phyloP scores from a whole-genome alignment of 2,888 invertebrate genomes.

The Eulithis prunata region DNA sequence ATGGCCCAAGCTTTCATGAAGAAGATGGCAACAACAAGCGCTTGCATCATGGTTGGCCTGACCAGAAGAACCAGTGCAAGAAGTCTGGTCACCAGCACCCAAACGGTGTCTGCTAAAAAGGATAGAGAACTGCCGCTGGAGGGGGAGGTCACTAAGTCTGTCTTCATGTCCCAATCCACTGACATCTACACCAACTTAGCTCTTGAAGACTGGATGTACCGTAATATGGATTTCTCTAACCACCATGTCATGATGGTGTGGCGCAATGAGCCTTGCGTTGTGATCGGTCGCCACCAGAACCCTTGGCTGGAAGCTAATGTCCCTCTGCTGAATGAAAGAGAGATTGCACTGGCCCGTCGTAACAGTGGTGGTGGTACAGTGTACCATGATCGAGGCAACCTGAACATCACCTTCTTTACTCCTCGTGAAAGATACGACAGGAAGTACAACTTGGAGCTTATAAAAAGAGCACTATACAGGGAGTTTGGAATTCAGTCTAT shows the following conservation, averaged over 20 bases:
- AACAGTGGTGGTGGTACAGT: slow-evolving; percentile 98
- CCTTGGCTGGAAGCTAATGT: slow-evolving; percentile 97
- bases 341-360: slow-evolving; percentile 92
- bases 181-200: slow-evolving; percentile 97
- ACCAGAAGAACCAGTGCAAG: slow-evolving; percentile 70
- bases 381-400: slow-evolving; percentile 97
- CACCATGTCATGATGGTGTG: slow-evolving; percentile 95
- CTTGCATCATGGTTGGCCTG: slow-evolving; percentile 69
- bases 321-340: slow-evolving; percentile 85
- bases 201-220: slow-evolving; percentile 98
- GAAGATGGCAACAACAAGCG: slow-evolving; percentile 69
- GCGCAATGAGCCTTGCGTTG: slow-evolving; percentile 97
- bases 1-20: slow-evolving; percentile 81
- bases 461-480: slow-evolving; percentile 92
- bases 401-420: slow-evolving; percentile 97
- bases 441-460: slow-evolving; percentile 93
- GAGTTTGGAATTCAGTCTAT: slow-evolving; percentile 91
- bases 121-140: slow-evolving; percentile 64
- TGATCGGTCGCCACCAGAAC: slow-evolving; percentile 98
- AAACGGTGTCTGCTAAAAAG: slow-evolving; percentile 57
- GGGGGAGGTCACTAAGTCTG: slow-evolving; percentile 90
- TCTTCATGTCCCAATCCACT: slow-evolving; percentile 95
- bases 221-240: slow-evolving; percentile 91
- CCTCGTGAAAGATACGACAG: slow-evolving; percentile 92
- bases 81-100: slow-evolving; percentile 60